These are phyloP conservation scores for Montipora capitata DNA, from an alignment of 92 coral and sea anemone species.

Conservation along the genomic window DNA sequence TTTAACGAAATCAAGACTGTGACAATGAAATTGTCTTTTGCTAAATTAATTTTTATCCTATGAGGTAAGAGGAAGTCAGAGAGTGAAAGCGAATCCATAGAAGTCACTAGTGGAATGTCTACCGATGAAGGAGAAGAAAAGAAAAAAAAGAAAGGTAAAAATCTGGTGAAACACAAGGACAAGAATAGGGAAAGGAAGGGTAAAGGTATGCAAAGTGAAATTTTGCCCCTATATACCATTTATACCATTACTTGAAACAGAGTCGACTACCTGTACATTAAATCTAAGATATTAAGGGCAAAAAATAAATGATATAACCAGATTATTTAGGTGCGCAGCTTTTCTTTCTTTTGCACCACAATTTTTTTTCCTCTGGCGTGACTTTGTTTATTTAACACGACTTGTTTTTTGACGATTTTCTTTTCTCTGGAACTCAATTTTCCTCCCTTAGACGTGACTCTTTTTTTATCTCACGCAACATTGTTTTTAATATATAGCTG, in stretches of 20 bases:
- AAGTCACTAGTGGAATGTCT: constrained; percentile 29
- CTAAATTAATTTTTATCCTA: constrained; percentile 9
- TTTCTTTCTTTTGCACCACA: too few relatives aligned
- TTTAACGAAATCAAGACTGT: too few relatives aligned
- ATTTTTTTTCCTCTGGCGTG: too few relatives aligned
- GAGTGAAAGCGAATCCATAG: constrained; percentile 26
- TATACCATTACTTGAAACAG: constrained; percentile 14
- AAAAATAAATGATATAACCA: too few relatives aligned
- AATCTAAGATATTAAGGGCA: not conserved
- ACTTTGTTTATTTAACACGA: too few relatives aligned
- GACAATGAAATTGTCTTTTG: too few relatives aligned
- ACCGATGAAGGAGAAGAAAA: constrained; percentile 20
- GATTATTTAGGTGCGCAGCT: too few relatives aligned
- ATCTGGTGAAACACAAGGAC: constrained; percentile 9
- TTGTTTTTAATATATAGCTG: too few relatives aligned
- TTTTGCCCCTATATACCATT: constrained; percentile 14
- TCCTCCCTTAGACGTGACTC: too few relatives aligned
- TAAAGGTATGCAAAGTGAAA: constrained; percentile 19
- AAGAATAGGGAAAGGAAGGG: constrained; percentile 30
- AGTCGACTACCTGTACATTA: constrained; percentile 20
- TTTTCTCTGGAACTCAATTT: too few relatives aligned
- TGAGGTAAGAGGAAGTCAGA: constrained; percentile 29
- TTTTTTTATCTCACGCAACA: too few relatives aligned
- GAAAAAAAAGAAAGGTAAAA: constrained; percentile 14
- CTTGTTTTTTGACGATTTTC: too few relatives aligned